A percentile compares a stretch with the other conserved stretches of the same genome.
Evolutionary conservation across 2,888 invertebrate species (phyloP).

Genomic region (Lutraria lutraria): DNA sequence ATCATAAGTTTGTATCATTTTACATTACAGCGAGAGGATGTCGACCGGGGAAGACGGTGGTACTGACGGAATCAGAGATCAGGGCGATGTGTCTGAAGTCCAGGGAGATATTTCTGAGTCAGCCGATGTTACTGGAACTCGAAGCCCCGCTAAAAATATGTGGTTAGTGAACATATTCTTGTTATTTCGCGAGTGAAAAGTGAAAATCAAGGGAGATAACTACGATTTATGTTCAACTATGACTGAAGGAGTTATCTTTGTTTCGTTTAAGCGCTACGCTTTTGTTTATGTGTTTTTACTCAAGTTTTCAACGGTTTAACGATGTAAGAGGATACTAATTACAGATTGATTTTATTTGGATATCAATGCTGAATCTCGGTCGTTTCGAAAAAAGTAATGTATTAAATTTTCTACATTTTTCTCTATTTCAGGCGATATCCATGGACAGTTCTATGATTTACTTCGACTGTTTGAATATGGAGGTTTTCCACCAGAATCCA

Average conservation of each 20-base stretch:
- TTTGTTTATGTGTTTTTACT: background rate
- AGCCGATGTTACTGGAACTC: slow-evolving; percentile 89
- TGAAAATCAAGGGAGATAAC: background rate
- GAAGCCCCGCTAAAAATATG: slow-evolving; percentile 89
- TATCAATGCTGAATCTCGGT: background rate
- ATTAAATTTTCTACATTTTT: background rate
- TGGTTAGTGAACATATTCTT: slow-evolving; percentile 85
- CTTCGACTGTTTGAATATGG: slow-evolving; percentile 87
- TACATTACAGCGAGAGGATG: slow-evolving; percentile 90
- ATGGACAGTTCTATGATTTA: slow-evolving; percentile 86
- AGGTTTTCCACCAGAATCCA: slow-evolving; percentile 87
- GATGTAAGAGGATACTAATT: background rate
- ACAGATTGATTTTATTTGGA: background rate
- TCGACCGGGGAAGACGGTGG: slow-evolving; percentile 92
- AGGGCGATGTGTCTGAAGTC: slow-evolving; percentile 88
- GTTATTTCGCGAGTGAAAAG: background rate
- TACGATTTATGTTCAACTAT: background rate
- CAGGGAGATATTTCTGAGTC: slow-evolving; percentile 89
- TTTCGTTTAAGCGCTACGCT: background rate
- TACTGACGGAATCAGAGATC: slow-evolving; percentile 88
- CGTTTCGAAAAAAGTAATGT: background rate
- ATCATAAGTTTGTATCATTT: background rate
- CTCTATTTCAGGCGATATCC: slow-evolving; percentile 12
- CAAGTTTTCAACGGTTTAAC: background rate
- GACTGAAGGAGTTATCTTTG: slow-evolving; percentile 4